Base-by-base conservation (phyloP, 2,797 vertebrate genomes). In the Taeniopygia guttata region DNA sequence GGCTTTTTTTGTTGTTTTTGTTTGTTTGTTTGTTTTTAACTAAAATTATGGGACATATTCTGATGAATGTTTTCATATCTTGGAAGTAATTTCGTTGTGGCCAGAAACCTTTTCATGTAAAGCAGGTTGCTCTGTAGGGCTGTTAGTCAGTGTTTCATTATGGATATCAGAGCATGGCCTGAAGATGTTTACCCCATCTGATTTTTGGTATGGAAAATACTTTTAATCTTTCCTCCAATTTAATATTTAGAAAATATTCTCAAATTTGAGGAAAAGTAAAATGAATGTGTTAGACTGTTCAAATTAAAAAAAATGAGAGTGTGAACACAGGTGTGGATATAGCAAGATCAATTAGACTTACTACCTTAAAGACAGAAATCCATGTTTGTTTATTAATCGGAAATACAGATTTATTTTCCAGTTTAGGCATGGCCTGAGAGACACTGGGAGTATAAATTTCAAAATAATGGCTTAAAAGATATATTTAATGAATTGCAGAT, bases 371-470 rank as follows among this genome's bases (percentile, higher is more conserved):
- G 74, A 56, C 32, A 52, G 32, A 75, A 91, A 42, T 68, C 3
- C 4, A 5, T 48, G 11, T 89, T 74, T 7, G 34, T 85, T 80
- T 77, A 34, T 62, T 68, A 66, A 73, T 26, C 85, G 56, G 69
- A 94, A 83, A 75, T 34, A 6, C 36, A 67, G n/a, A 49, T 93
- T 55, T 69, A 30, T 87, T 91, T 91, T 86, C 16, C 20, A 38
- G 7, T 68, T 64, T 62, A 73, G 20, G 3, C 74, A 29, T 78
- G 29, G 9, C 20, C 40, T 74, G 20, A 67, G 83, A 64, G 63
- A 52, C 43, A 21, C 22, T 87, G 29, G 29, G 42, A 64, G 7
- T 73, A 85, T 48, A 34, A 45, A 27, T 91, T 51, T 49, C 26
- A n/a, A 10, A 75, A 11, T 51, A 72, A 62, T 0, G 3, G 11